Base-by-base conservation (phyloP, 2,797 vertebrate species). In the Karalla daura region DNA sequence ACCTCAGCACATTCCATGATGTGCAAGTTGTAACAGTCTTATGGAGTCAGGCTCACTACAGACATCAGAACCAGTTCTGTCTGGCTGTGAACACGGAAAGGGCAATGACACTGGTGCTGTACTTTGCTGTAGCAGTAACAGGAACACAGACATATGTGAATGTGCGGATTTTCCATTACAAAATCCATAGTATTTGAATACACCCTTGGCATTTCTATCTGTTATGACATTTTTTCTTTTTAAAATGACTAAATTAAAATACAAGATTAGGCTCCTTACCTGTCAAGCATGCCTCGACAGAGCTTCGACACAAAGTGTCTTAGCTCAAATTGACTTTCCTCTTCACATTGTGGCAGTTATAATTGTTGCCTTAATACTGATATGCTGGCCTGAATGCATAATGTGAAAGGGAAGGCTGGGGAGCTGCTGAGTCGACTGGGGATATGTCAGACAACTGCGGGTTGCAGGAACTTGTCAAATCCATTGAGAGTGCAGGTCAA, bases 331-430 rank as follows among this genome's bases (percentile, higher is more conserved):
- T 70, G n/a, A 51, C 21, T 15, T 45, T 39, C 24, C 32, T 61
- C 24, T 44, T 66, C 4, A 5, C 52, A 53, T 10, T 50, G n/a
- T 74, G 52, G 32, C 52, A 39, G 18, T 41, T 65, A 35, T 77
- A 53, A 50, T 51, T 55, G 52, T 58, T 54, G 37, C 27, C 51
- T 62, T 62, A 63, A 74, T 63, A 39, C 33, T 56, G 43, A 66
- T 75, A 47, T 70, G 24, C 45, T 65, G 40, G 47, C 55, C 40
- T 71, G 81, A 63, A 70, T 78, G 21, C 36, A 70, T 65, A 62
- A 79, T 80, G 44, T 53, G 36, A 83, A 55, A 54, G 9, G 27
- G 10, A 60, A 77, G 47, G 32, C 52, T 63, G 37, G 4, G 33
- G n/a, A 53, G 43, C 20, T 62, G 47, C 46, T 27, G 61, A 76